Base-by-base conservation (phyloP, 2,797 vertebrate genomes). In the Lophura swinhoii region DNA sequence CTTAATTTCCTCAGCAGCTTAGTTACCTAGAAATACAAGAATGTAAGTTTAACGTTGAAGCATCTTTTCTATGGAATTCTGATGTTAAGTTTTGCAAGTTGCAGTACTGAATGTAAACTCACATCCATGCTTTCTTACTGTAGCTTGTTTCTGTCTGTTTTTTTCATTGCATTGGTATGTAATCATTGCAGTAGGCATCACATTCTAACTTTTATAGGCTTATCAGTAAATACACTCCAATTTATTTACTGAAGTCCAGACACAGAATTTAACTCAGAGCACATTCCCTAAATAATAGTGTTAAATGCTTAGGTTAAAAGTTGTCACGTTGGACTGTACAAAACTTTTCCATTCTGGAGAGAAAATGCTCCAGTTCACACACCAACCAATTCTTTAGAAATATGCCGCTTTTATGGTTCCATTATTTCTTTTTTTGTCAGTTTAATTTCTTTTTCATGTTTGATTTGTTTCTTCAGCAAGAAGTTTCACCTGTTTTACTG, bases 401-500 rank as follows among this genome's bases (percentile, higher is more conserved):
- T 20, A 11, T 68, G 23, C 62, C 14, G 69, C 80, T 85, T 84
- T 84, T 31, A 53, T 72, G 28, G 10, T 67, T 90, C 17, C 90
- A 51, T 12, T 77, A 6, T 44, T 81, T 81, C 26, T 56, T 6
- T 44, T 87, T 87, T 85, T 53, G 59, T 86, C 18, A 33, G 28
- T 41, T 88, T 91, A 75, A 91, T 88, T 88, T 33, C 21, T 81
- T 91, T 87, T 92, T 90, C 29, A 60, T 72, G 66, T 91, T 91
- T 84, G 64, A 91, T 87, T 92, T 72, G 12, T 88, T 88, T 90
- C 73, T 84, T 78, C 2, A 9, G 51, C 44, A 87, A 80, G 87
- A 74, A 69, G 4, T 1, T 70, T 93, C 60, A 33, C n/a, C 8
- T 90, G 48, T 79, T 84, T 55, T 24, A 20, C 39, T 78, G n/a